Base-by-base conservation (phyloP, 2,888 invertebrate genomes). In the Caenorhabditis sp. region DNA sequence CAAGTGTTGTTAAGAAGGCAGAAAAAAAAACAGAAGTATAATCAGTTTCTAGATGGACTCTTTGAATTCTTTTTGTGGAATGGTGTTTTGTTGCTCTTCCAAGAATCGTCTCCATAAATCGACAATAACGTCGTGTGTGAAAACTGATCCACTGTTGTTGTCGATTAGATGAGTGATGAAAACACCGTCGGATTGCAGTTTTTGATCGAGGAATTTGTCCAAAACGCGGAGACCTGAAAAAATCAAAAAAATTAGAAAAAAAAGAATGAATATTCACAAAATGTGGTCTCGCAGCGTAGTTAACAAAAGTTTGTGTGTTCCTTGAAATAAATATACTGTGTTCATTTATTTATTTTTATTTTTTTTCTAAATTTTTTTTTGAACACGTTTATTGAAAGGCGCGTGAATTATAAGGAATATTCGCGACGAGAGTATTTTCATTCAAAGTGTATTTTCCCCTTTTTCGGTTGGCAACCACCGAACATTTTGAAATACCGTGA, bases 131-230 rank as follows among this genome's bases (percentile, higher is more conserved):
- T 87, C 87, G 12, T 84, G 83, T 37, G 84, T 77, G 68, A 86
- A 82, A 57, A 87, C 77, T 26, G 87, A 86, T 49, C 87, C 87
- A 8, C 87, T 84, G 71, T 87, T 87, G 58, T 79, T 69, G n/a
- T 86, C 79, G 51, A 87, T 77, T 57, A 87, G 71, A 54, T 84
- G 77, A 8, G 84, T 75, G 43, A 87, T 78, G 65, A 87, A 82
- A 10, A 87, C 83, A 51, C 87, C 87, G 66, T 87, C 87, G 6
- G 69, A 60, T 23, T 83, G 73, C 27, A 86, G 77, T 57, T 77
- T 79, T 27, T 68, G 53, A 37, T 81, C 67, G 10, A 85, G 81
- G 76, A 86, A 86, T 65, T 77, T 76, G 50, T 72, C 66, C 37
- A 85, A 66, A 24, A 83, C 76, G 26, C 69, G 70, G 1, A 64